Evolutionary conservation across 2,113 vertebrate species (phyloP), one percentile per base, ranked within the genome.

Genomic region (Onychorhynchus coronatus): DNA sequence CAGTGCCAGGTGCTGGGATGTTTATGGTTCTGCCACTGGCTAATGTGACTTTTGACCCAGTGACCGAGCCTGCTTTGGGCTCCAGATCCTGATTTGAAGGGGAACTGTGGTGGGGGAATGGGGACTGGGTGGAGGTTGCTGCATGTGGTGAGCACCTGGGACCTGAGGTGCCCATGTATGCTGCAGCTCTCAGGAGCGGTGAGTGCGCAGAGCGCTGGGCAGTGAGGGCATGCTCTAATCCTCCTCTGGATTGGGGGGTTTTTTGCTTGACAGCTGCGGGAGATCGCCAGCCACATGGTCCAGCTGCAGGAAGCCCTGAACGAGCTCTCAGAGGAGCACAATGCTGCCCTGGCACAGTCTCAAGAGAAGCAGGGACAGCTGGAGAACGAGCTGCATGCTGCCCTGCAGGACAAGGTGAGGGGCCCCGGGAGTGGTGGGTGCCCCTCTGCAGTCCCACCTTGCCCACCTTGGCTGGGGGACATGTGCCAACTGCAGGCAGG

Each of bases 381-480:
- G 14, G 97, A 98, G 93, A 97, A 70, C 2, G 98, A 99, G 23
- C 98, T 99, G 25, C 68, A 41, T 33, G 80, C 95, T 37, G 97
- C 98, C 28, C 89, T 98, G 12, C 96, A 98, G 31, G 98, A 99
- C 77, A 99, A 99, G 99, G 99, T 99, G 76, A 96, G 85, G 16
- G 44, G 8, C 4, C 19, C 8, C 0, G 14, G 44, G 61, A 41
- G 12, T 4, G 22, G 52, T n/a, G 41, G 46, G 55, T 66, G 5
- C 6, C 11, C 20, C 44, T 12, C 11, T 35, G 28, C 39, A 76
- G n/a, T 33, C 27, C 28, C 44, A 16, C 44, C 23, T 20, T 4
- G 24, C 16, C 14, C 17, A 10, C 18, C 14, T 15, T 13, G 37
- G 33, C 15, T 58, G 19, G 28, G 28, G 52, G 37, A 37, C 4